Percentiles rank a stretch among this genome's conserved stretches.
Evolutionary conservation across 2,797 vertebrate genomes (phyloP).

Genomic region (Sebastiscus albofasciatus): DNA sequence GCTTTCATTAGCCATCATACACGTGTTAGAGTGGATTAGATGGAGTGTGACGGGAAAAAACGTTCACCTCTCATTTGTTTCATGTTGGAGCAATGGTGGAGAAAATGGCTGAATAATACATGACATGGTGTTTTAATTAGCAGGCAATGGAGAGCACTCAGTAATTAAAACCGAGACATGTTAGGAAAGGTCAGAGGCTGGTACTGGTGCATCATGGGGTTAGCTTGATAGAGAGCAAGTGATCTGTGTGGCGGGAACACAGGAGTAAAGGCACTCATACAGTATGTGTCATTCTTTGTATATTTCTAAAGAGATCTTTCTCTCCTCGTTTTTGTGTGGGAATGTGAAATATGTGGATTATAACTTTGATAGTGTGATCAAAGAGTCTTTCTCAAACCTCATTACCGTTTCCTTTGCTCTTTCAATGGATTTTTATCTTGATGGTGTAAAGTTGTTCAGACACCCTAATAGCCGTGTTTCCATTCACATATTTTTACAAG

Average conservation of each 20-base stretch:
- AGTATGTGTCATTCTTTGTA: background rate
- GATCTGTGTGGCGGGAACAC: background rate
- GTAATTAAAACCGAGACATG: constrained; percentile 62
- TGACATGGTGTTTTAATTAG: constrained; percentile 67
- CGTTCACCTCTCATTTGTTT: constrained; percentile 46
- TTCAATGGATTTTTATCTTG: constrained; percentile 2
- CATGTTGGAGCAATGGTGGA: constrained; percentile 24
- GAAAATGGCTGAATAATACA: constrained; percentile 65
- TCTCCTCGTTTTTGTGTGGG: background rate
- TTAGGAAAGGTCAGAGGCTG: constrained; percentile 57
- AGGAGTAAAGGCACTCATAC: background rate
- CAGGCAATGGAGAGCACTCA: constrained; percentile 28
- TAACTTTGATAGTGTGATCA: constrained; percentile 13
- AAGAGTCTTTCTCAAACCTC: background rate
- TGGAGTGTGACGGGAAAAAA: constrained; percentile 16
- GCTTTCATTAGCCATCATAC: constrained; percentile 50
- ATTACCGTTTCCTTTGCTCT: background rate
- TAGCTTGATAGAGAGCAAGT: constrained; percentile 3
- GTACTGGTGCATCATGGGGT: background rate
- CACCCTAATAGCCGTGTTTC: background rate
- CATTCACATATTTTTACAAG: too few species aligned
- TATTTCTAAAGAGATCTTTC: background rate
- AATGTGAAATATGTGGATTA: background rate
- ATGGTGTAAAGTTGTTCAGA: background rate
- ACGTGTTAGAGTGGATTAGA: constrained; percentile 39